Percentiles rank a stretch among this genome's conserved stretches.
Conservation (phyloP, 2,888 invertebrate genomes). For the Diaphora mendica region DNA sequence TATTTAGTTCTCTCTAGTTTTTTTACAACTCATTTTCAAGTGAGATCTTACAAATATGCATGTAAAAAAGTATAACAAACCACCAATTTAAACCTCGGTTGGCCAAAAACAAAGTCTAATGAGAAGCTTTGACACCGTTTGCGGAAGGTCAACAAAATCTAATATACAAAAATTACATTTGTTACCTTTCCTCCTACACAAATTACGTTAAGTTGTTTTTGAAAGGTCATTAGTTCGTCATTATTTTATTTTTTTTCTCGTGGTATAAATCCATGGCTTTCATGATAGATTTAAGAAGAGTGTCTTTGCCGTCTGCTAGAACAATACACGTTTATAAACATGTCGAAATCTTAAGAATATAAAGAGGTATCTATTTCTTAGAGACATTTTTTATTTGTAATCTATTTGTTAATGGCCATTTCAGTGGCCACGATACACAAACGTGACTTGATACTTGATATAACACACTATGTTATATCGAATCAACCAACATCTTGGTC, state of each 20-base stretch:
- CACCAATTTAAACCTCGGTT: constrained; percentile 39
- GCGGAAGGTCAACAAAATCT: constrained; percentile 39
- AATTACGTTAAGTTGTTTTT: constrained; percentile 25
- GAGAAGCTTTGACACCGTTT: constrained; percentile 47
- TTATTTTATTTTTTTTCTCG: background rate
- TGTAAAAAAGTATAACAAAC: constrained; percentile 25
- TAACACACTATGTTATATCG: background rate
- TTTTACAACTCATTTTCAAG: background rate
- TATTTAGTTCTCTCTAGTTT: background rate
- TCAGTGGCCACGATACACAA: background rate
- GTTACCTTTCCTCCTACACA: constrained; percentile 14
- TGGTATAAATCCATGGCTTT: background rate
- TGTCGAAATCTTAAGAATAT: too few relatives aligned
- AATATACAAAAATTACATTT: constrained; percentile 43
- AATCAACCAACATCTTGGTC: background rate
- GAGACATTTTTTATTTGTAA: too few relatives aligned
- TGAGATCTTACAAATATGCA: constrained; percentile 5
- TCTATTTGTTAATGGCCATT: background rate
- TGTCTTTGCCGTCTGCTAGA: too few relatives aligned
- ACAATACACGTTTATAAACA: too few relatives aligned
- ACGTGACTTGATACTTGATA: background rate
- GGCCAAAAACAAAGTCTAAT: constrained; percentile 45
- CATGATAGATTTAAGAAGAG: background rate
- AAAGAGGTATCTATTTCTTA: too few relatives aligned
- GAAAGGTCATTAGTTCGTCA: constrained; percentile 12